Base-by-base conservation (phyloP, 1,140 invertebrate species). In the Drosophila athabasca region DNA sequence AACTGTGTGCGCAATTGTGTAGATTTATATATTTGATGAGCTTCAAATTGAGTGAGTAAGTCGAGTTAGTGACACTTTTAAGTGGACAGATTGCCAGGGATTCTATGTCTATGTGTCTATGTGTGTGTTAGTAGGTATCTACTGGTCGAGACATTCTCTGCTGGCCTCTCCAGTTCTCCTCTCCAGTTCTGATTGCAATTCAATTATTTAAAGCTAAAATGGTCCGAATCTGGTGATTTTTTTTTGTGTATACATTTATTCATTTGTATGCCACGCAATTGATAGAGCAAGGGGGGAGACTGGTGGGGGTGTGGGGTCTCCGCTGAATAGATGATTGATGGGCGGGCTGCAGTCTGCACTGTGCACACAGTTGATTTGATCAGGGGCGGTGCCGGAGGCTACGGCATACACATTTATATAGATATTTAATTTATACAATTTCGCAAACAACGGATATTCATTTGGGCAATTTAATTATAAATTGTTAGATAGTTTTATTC, bases 401-500 rank as follows among this genome's bases (percentile, higher is more conserved):
- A 39, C 11, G 11, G 35, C 22, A 53, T 26, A 15, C 22, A 62
- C 48, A 65, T 66, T 46, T 45, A 61, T 57, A 57, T 76, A 65
- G 58, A 58, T 80, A 66, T 81, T 66, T 85, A 76, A 76, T 85
- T 81, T 68, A 83, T 62, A 49, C 60, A 78, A 49, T 13, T 75
- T 75, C 50, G 43, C 51, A 59, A 53, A 81, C 57, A 29, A 22
- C 55, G 22, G 48, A 29, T 52, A 73, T 73, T 73, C 73, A 70
- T 70, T 79, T 69, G 64, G 64, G 74, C 58, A 80, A 80, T 76
- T 80, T 62, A 66, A 80, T 85, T 80, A 69, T 39, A 73, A 76
- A 76, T 64, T 69, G 44, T 55, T 44, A 50, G 43, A 67, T 58
- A 43, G 43, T 58, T 57, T 71, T 74, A 31, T 41, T 24, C 26